Percentiles rank a stretch among this genome's conserved stretches.
phyloP scores from a whole-genome alignment of 2,113 vertebrate genomes.

The Oryzias woworae region DNA sequence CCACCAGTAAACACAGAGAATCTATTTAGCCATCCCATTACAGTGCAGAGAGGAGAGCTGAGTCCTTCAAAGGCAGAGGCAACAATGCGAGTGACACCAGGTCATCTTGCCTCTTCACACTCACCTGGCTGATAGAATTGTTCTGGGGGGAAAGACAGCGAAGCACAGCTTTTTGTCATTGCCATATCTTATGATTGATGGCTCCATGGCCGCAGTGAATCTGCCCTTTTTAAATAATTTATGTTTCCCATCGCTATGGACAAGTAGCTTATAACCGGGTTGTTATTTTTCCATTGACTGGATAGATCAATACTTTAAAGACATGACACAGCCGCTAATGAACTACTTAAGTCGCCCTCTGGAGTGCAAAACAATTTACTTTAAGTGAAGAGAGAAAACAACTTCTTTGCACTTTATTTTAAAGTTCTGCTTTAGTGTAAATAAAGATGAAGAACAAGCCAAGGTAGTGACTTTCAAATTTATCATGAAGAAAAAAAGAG shows the following conservation, averaged over 20 bases:
- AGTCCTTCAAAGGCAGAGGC: slow-evolving; percentile 91
- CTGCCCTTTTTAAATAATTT: slow-evolving; percentile 99
- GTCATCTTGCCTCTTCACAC: slow-evolving; percentile 89
- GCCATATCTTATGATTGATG: slow-evolving; percentile 99
- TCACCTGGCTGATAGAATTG: slow-evolving; percentile 97
- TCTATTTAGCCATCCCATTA: slow-evolving; percentile 95
- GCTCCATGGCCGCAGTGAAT: slow-evolving; percentile 95
- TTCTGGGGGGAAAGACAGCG: slow-evolving; percentile 89
- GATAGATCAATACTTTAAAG: slow-evolving; percentile 92
- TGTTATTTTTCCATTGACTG: slow-evolving; percentile 99
- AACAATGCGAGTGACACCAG: slow-evolving; percentile 97
- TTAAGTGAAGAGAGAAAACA: slow-evolving; percentile 53
- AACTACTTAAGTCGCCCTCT: slow-evolving; percentile 80
- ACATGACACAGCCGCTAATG: slow-evolving; percentile 86
- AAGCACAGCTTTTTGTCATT: slow-evolving; percentile 93
- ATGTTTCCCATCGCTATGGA: slow-evolving; percentile 96
- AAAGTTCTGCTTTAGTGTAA: slow-evolving; percentile 39
- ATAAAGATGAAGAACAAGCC: slow-evolving; percentile 17
- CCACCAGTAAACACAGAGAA: slow-evolving; percentile 86
- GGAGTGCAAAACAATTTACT: slow-evolving; percentile 74
- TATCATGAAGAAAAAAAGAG: neutral
- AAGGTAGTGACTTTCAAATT: slow-evolving; percentile 1
- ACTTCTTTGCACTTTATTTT: slow-evolving; percentile 42
- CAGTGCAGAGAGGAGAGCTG: slow-evolving; percentile 85
- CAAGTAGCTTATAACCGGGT: slow-evolving; percentile 96